A percentile compares a stretch with the other conserved stretches of the same genome.
phyloP scores from a whole-genome alignment of 1,140 invertebrate genomes.

The Popillia japonica region DNA sequence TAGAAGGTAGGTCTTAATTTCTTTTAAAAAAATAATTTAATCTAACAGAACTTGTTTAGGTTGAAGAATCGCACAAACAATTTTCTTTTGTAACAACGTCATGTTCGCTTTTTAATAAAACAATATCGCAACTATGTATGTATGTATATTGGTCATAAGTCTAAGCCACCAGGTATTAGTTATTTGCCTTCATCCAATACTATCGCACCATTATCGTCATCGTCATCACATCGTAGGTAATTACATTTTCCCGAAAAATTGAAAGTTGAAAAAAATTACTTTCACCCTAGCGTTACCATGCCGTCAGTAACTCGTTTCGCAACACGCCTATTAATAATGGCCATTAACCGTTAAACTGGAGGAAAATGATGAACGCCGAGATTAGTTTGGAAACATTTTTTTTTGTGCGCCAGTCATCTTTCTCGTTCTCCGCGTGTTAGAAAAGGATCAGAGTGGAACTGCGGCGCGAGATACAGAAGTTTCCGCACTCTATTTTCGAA shows the following conservation, averaged over 20 bases:
- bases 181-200: not conserved
- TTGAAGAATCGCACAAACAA: too few relatives aligned
- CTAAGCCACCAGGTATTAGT: too few relatives aligned
- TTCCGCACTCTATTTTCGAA: not conserved
- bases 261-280: not conserved
- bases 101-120: too few relatives aligned
- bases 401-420: not conserved
- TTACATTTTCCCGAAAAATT: not conserved
- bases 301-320: not conserved
- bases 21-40: too few relatives aligned
- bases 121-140: too few relatives aligned
- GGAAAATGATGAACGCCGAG: not conserved
- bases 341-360: slow-evolving; percentile 2
- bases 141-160: too few relatives aligned
- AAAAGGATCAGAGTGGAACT: not conserved
- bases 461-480: not conserved
- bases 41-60: too few relatives aligned
- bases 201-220: not conserved
- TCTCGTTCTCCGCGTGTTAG: not conserved
- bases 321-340: not conserved
- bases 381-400: slow-evolving; percentile 16
- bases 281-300: not conserved
- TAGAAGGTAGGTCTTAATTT: too few relatives aligned
- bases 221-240: not conserved
- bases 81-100: too few relatives aligned